Evolutionary conservation across 2,888 invertebrate genomes (phyloP).

Genomic region (Drymonia ruficornis): DNA sequence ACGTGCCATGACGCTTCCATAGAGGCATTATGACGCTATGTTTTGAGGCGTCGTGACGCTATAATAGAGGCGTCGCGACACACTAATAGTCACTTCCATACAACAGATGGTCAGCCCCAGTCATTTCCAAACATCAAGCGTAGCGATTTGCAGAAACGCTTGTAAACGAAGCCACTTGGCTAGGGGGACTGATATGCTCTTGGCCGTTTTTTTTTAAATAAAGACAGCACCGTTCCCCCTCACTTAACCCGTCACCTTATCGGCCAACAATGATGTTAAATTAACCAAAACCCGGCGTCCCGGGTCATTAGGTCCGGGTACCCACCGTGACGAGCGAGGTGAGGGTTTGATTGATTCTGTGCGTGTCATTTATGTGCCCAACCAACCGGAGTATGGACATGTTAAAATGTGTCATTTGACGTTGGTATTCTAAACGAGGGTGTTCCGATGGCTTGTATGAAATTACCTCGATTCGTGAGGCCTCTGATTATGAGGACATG

Average conservation of each 20-base stretch:
- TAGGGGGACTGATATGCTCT: no score
- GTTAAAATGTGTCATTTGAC: constrained; percentile 14
- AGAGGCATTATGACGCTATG: no score
- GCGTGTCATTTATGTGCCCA: constrained; percentile 51
- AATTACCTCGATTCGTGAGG: background rate
- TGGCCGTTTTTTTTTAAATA: background rate
- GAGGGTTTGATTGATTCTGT: constrained; percentile 66
- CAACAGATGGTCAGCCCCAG: no score
- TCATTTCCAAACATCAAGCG: no score
- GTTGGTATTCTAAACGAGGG: background rate
- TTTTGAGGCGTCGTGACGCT: no score
- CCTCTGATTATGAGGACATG: no score
- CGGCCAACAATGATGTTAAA: constrained; percentile 61
- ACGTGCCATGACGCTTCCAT: no score
- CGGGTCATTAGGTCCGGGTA: constrained; percentile 60
- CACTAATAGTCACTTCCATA: no score
- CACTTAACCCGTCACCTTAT: constrained; percentile 51
- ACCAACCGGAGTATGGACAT: constrained; percentile 41
- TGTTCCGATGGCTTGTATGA: background rate
- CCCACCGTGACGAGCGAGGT: constrained; percentile 43
- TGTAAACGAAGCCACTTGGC: no score
- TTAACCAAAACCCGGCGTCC: constrained; percentile 63
- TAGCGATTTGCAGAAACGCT: no score
- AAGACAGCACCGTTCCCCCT: constrained; percentile 17
- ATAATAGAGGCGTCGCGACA: no score